These are phyloP conservation scores for Oryzias dopingdopingensis DNA, from an alignment of 2,797 vertebrate genomes.

Conservation along the genomic window DNA sequence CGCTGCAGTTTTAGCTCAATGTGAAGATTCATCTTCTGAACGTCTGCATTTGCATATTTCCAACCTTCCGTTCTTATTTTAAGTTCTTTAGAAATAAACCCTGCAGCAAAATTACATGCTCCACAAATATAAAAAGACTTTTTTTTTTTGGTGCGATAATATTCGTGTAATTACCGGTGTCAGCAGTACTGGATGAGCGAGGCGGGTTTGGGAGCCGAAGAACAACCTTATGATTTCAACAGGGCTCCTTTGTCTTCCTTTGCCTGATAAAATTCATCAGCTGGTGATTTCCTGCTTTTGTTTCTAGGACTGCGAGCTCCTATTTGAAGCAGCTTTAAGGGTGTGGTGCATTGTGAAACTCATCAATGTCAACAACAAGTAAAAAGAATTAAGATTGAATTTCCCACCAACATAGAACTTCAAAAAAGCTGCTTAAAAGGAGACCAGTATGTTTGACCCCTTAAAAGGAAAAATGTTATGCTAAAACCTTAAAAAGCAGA, in stretches of 20 bases:
- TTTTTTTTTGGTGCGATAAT: slow-evolving; percentile 19
- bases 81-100: slow-evolving; percentile 14
- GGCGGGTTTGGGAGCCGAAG: slow-evolving; percentile 12
- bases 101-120: slow-evolving; percentile 14
- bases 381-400: background rate
- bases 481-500: no score
- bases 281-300: slow-evolving; percentile 62
- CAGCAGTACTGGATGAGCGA: slow-evolving; percentile 14
- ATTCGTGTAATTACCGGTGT: slow-evolving; percentile 19
- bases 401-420: no score
- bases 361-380: slow-evolving; percentile 1
- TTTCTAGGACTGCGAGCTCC: slow-evolving; percentile 39
- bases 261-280: slow-evolving; percentile 34
- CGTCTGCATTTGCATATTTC: slow-evolving; percentile 9
- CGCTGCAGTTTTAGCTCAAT: background rate
- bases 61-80: slow-evolving; percentile 3
- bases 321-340: slow-evolving; percentile 30
- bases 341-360: slow-evolving; percentile 37
- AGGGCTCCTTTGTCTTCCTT: slow-evolving; percentile 36
- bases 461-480: no score
- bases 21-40: slow-evolving; percentile 4
- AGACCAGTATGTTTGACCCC: no score
- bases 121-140: background rate
- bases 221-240: slow-evolving; percentile 20
- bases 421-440: no score